phyloP scores from a whole-genome alignment of 2,797 vertebrate genomes.

The Sebastes matsubarae region DNA sequence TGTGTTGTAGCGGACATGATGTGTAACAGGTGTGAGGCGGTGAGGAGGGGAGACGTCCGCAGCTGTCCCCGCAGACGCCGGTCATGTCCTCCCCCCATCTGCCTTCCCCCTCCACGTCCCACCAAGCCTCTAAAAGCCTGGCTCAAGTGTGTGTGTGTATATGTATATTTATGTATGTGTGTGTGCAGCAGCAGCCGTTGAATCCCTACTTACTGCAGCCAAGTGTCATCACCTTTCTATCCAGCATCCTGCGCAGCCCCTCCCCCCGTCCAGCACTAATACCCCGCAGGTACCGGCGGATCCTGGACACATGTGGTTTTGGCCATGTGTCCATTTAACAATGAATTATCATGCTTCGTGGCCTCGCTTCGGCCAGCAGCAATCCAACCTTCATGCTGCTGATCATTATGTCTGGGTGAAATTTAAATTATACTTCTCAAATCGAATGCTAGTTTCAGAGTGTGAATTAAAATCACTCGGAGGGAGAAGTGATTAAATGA shows the following conservation, averaged over 20 bases:
- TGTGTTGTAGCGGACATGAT: conserved; percentile 85
- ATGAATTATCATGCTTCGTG: conserved; percentile 31
- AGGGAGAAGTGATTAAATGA: conserved; percentile 43
- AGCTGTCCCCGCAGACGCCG: conserved; percentile 84
- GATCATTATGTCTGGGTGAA: conserved; percentile 20
- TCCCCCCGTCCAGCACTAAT: conserved; percentile 21
- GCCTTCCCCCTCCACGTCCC: conserved; percentile 48
- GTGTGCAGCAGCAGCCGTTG: conserved; percentile 44
- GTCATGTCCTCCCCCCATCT: conserved; percentile 82
- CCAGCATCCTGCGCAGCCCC: conserved; percentile 34
- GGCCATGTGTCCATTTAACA: conserved; percentile 69
- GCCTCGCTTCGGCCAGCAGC: conserved; percentile 25
- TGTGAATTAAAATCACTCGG: conserved; percentile 19
- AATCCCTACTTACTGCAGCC: conserved; percentile 51
- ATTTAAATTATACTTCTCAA: conserved; percentile 31
- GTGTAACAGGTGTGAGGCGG: conserved; percentile 87
- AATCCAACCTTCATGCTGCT: conserved; percentile 1
- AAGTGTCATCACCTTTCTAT: conserved; percentile 72
- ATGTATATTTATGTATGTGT: conserved; percentile 36
- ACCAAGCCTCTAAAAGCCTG: conserved; percentile 57
- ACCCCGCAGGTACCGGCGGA: conserved; percentile 51
- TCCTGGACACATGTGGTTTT: conserved; percentile 51
- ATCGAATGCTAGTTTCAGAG: background rate
- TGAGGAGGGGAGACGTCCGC: conserved; percentile 67
- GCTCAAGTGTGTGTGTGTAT: conserved; percentile 22